Base-by-base conservation (phyloP, 2,888 invertebrate genomes). In the Atethmia centrago region DNA sequence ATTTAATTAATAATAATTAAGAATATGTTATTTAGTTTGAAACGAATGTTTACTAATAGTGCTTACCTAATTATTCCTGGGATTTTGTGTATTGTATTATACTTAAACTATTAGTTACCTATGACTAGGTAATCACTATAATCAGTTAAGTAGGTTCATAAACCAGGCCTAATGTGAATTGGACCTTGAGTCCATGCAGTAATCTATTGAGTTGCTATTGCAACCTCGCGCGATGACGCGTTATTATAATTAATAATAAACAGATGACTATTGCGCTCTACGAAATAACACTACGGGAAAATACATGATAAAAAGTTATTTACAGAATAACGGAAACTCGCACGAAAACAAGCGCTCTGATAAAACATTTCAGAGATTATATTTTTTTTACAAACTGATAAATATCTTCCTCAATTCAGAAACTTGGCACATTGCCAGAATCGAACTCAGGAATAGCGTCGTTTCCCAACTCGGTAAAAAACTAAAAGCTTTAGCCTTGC, bases 371-470 rank as follows among this genome's bases (percentile, higher is more conserved):
- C 45, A 2, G 28, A 59, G 58, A 76, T 47, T 1, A 2, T 0
- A 10, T 19, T 28, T 55, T 55, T 28, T 58, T 8, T 36, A 9
- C 16, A 28, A 71, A 56, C 51, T 31, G 40, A 7, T n/a, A 45
- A 70, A 53, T 58, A 68, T 53, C 36, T 75, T 51, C 12, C 49
- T 62, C 25, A n/a, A 12, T 65, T 36, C 21, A 56, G 51, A 62
- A 71, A 77, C 49, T 81, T 79, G 79, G 79, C 79, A 62, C n/a
- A 3, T 14, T 12, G 4, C 64, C 77, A 79, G 61, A 65, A 76
- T 40, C 14, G n/a, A 31, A 64, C 16, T 69, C 63, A 8, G 59
- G 31, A 53, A 67, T 31, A 55, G 45, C 70, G 59, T 59, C 31
- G 42, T 45, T 51, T 45, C 69, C 53, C 55, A 70, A 49, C 81